phyloP scores from a whole-genome alignment of 2,888 invertebrate species.

The Philopedon plagiatum region DNA sequence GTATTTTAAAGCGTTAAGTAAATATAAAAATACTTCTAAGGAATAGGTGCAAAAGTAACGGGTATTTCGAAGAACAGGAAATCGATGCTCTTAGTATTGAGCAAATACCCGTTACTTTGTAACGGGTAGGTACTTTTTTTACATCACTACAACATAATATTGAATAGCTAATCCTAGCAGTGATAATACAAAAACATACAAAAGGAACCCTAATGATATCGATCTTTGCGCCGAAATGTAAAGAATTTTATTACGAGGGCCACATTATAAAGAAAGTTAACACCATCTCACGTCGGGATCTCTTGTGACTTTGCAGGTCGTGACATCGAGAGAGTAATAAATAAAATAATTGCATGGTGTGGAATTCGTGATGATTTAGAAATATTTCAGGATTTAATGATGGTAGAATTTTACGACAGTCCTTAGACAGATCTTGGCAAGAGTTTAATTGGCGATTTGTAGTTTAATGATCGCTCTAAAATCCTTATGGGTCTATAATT shows the following conservation, averaged over 20 bases:
- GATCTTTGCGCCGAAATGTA: background rate
- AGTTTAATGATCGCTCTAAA: background rate
- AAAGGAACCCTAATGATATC: background rate
- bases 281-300: conserved; percentile 36
- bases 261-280: conserved; percentile 13
- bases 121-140: no score
- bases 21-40: no score
- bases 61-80: no score
- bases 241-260: conserved; percentile 17
- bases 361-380: conserved; percentile 17
- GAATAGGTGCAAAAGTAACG: no score
- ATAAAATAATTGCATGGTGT: conserved; percentile 34
- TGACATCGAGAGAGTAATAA: conserved; percentile 18
- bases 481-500: no score
- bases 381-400: conserved; percentile 20
- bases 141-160: no score
- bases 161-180: no score
- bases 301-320: conserved; percentile 32
- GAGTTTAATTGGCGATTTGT: background rate
- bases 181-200: background rate
- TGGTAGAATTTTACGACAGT: conserved; percentile 11
- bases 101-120: no score
- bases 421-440: background rate
- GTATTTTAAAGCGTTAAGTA: no score
- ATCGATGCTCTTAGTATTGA: no score